phyloP scores from a whole-genome alignment of 2,113 vertebrate genomes.

The Alligator mississippiensis region DNA sequence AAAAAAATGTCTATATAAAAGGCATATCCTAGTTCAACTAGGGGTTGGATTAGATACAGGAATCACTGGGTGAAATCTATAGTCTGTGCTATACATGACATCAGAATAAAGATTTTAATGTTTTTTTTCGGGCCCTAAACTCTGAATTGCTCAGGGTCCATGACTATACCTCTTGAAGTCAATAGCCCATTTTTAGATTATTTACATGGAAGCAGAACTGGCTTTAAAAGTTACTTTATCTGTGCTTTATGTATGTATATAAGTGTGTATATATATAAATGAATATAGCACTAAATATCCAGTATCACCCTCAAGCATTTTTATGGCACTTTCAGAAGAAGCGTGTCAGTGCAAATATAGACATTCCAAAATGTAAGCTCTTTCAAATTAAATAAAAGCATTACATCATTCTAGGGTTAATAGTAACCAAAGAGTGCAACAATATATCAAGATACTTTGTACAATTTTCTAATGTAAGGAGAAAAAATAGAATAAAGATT shows the following conservation, averaged over 20 bases:
- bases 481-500: neutral
- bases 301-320: neutral
- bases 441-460: neutral
- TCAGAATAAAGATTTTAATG: fast-evolving
- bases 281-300: neutral
- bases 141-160: fast-evolving
- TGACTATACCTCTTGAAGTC: neutral
- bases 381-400: neutral
- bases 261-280: neutral
- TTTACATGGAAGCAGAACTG: neutral
- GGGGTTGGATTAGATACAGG: fast-evolving
- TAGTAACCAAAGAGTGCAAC: neutral
- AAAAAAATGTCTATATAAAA: neutral
- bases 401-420: neutral
- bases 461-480: no score
- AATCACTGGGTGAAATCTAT: neutral
- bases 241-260: neutral
- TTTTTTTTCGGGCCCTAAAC: neutral
- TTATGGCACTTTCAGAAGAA: neutral
- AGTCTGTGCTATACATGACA: fast-evolving
- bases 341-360: neutral
- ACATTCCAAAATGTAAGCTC: neutral
- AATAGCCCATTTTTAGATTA: neutral
- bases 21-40: fast-evolving
- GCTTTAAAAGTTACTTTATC: neutral